A percentile compares a stretch with the other conserved stretches of the same genome.
Evolutionary conservation across 2,888 invertebrate species (phyloP).

Genomic region (Creontiades dilutus): DNA sequence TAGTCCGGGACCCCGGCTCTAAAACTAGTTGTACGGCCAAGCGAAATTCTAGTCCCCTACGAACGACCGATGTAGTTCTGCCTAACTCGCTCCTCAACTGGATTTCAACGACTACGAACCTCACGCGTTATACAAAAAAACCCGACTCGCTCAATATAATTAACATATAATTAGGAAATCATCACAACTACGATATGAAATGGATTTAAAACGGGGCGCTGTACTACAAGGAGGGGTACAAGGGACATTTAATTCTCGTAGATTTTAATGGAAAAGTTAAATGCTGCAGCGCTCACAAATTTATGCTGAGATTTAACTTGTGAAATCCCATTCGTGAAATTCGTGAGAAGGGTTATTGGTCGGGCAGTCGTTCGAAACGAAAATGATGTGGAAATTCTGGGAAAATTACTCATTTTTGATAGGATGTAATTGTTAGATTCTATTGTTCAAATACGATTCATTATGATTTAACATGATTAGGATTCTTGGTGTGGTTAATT

Average conservation of each 20-base stretch:
- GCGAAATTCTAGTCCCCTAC: conserved; percentile 49
- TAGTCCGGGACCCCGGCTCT: conserved; percentile 43
- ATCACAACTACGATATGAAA: no score
- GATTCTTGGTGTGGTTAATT: no score
- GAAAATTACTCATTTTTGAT: no score
- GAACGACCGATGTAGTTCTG: conserved; percentile 54
- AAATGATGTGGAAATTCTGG: no score
- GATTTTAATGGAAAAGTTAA: conserved; percentile 19
- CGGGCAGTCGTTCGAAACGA: background rate
- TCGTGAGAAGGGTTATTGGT: background rate
- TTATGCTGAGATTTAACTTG: conserved; percentile 66
- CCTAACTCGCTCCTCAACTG: background rate
- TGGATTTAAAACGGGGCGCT: no score
- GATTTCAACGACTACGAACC: background rate
- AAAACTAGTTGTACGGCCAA: conserved; percentile 44
- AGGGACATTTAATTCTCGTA: no score
- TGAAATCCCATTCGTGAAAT: background rate
- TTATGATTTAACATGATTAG: no score
- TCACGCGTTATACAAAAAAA: background rate
- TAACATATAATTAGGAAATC: no score
- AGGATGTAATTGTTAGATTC: no score
- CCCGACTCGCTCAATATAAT: background rate
- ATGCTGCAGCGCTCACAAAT: conserved; percentile 58
- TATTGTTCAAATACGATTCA: no score
- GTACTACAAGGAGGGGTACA: no score